Conservation (phyloP, 2,888 invertebrate species). For the Troglohyphantes excavatus region DNA sequence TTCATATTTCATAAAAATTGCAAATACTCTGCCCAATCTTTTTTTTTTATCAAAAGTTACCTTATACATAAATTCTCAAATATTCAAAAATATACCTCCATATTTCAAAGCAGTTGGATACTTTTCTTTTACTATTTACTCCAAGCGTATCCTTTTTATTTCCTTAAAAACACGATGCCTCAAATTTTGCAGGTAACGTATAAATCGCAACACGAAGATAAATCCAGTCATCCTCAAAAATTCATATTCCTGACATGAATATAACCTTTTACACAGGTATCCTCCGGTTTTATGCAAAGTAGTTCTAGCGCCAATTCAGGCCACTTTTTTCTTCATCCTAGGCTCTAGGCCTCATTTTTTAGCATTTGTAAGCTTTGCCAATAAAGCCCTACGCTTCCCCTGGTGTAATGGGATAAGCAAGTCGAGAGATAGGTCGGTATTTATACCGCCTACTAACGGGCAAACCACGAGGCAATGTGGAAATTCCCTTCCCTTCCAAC, state of each 20-base stretch:
- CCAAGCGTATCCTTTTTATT: neutral
- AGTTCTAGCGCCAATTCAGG: constrained; percentile 34
- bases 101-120: neutral
- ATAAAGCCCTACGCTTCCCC: constrained; percentile 48
- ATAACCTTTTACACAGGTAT: constrained; percentile 36
- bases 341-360: constrained; percentile 50
- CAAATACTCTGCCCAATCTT: too few species aligned
- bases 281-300: constrained; percentile 52
- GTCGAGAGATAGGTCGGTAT: constrained; percentile 29
- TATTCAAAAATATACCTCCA: neutral
- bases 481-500: constrained; percentile 25
- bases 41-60: too few species aligned
- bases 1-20: too few species aligned
- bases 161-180: constrained; percentile 24
- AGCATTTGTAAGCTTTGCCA: constrained; percentile 63
- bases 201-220: constrained; percentile 39
- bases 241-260: constrained; percentile 55
- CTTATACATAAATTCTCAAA: neutral
- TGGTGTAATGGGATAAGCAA: constrained; percentile 63
- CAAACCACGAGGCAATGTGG: constrained; percentile 20
- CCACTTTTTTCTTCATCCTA: constrained; percentile 17
- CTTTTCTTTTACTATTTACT: neutral
- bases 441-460: constrained; percentile 46
- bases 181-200: neutral
- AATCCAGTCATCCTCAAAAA: constrained; percentile 56